phyloP scores from a whole-genome alignment of 1,140 invertebrate genomes.

The Caerostris darwini region DNA sequence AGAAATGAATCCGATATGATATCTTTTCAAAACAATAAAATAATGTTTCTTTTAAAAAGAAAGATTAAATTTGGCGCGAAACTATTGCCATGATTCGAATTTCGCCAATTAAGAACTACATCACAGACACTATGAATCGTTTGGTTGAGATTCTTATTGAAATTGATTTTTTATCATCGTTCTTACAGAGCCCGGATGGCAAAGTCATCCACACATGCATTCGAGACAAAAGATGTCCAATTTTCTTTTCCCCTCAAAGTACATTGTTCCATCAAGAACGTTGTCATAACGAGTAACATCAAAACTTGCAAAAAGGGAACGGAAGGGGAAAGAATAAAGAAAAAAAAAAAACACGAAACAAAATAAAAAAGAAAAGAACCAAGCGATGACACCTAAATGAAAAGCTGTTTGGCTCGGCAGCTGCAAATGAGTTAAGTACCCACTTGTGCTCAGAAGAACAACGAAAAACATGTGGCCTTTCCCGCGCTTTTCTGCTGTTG shows the following conservation, averaged over 20 bases:
- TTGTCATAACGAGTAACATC: constrained; percentile 39
- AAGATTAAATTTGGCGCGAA: too few species aligned
- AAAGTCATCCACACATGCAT: not conserved
- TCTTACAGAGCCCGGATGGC: not conserved
- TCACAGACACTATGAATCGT: too few species aligned
- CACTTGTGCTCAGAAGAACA: constrained; percentile 35
- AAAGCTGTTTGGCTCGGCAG: constrained; percentile 64
- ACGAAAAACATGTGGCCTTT: constrained; percentile 57
- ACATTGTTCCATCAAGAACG: constrained; percentile 16
- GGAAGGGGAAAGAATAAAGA: not conserved
- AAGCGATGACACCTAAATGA: constrained; percentile 45
- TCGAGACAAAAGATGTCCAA: not conserved
- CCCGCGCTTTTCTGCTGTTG: constrained; percentile 50
- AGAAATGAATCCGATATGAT: too few species aligned
- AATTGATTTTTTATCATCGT: too few species aligned
- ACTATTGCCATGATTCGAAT: too few species aligned
- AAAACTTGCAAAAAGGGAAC: not conserved
- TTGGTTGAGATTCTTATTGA: too few species aligned
- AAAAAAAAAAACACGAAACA: not conserved
- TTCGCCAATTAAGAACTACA: too few species aligned
- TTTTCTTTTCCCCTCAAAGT: not conserved
- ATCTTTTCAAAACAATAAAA: too few species aligned
- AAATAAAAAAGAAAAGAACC: not conserved
- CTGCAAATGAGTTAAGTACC: constrained; percentile 69
- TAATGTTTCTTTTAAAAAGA: too few species aligned